These are phyloP conservation scores for Drosophila novamexicana DNA, from an alignment of 1,140 invertebrate genomes.

Conservation along the genomic window DNA sequence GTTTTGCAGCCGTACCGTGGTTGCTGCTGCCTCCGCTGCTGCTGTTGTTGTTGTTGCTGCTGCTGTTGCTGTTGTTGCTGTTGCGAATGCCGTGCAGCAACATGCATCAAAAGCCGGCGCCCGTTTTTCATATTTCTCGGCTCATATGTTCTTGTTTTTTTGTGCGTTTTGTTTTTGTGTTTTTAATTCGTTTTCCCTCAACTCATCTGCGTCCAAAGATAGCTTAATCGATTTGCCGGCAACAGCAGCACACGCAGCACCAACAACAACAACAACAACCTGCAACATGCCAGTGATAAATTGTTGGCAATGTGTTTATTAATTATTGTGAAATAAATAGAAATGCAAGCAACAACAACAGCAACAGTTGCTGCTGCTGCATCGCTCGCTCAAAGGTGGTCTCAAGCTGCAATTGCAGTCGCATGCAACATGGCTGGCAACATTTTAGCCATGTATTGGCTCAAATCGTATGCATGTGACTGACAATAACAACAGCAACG, in stretches of 20 bases:
- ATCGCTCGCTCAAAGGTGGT: conserved; percentile 62
- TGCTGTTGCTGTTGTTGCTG: conserved; percentile 24
- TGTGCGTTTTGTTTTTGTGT: conserved; percentile 41
- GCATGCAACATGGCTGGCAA: conserved; percentile 18
- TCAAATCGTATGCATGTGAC: conserved; percentile 39
- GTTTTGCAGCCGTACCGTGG: conserved; percentile 26
- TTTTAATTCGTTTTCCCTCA: conserved; percentile 70
- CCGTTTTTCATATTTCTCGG: conserved; percentile 73
- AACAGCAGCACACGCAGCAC: conserved; percentile 20
- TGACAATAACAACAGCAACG: conserved; percentile 33
- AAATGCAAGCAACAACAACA: conserved; percentile 22
- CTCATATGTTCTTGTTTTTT: conserved; percentile 54
- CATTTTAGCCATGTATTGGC: conserved; percentile 16
- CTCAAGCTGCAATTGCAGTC: conserved; percentile 40
- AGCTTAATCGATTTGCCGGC: conserved; percentile 81
- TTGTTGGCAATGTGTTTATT: conserved; percentile 80
- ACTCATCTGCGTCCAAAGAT: conserved; percentile 58
- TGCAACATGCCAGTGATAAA: conserved; percentile 65
- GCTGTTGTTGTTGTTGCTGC: conserved; percentile 9
- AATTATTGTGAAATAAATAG: conserved; percentile 79
- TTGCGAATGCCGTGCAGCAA: conserved; percentile 68
- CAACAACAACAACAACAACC: conserved; percentile 30
- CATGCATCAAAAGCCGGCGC: conserved; percentile 76
- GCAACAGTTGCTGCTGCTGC: conserved; percentile 41
- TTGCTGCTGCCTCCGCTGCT: conserved; percentile 16